Conservation (phyloP, 2,113 vertebrate species). For the Okapia johnstoni region DNA sequence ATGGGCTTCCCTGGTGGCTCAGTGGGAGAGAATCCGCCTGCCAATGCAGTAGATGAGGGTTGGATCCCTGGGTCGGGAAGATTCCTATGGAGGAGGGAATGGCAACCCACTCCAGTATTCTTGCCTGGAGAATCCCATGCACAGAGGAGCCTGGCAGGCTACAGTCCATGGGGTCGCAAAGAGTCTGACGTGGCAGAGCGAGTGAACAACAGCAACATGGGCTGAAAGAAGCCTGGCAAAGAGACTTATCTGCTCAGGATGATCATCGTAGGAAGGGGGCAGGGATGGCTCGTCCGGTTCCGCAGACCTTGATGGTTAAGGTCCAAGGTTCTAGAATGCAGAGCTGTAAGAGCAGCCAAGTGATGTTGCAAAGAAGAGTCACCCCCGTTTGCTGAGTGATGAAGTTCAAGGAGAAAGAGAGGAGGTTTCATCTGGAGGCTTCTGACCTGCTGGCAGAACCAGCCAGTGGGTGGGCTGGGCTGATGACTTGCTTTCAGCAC, state of each 20-base stretch:
- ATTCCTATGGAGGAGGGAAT: background rate
- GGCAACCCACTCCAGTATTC: background rate
- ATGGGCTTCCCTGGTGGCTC: background rate
- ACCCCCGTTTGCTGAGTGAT: rapidly evolving
- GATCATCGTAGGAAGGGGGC: background rate
- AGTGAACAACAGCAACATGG: rapidly evolving
- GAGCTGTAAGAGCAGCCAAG: too few species aligned
- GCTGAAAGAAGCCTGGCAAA: too few species aligned
- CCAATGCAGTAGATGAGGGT: rapidly evolving
- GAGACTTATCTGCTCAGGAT: background rate
- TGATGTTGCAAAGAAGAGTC: rapidly evolving
- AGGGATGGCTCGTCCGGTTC: too few species aligned
- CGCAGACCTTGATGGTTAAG: background rate
- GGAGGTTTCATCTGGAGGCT: rapidly evolving
- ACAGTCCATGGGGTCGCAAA: background rate
- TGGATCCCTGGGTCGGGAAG: background rate
- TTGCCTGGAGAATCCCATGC: background rate
- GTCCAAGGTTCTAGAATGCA: background rate
- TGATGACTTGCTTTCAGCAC: background rate
- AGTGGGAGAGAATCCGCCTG: background rate
- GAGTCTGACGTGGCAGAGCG: background rate
- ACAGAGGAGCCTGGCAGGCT: background rate
- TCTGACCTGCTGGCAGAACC: background rate
- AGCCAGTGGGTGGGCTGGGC: background rate
- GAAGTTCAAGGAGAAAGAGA: background rate